These are phyloP conservation scores for Eunapius fragilis DNA, from an alignment of 37 sponge, comb jelly and placozoan species.

Conservation along the genomic window DNA sequence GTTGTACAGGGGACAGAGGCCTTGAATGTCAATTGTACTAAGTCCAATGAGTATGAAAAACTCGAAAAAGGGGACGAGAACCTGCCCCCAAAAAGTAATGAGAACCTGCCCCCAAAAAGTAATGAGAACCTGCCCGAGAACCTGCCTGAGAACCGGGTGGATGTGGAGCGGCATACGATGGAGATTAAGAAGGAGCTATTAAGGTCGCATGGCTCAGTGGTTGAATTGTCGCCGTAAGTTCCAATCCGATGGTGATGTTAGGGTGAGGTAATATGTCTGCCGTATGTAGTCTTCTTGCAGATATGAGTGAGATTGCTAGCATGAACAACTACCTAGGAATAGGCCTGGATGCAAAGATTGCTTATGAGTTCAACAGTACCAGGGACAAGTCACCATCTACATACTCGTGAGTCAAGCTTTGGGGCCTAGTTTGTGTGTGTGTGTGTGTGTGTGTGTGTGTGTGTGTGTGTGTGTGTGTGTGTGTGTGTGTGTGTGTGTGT, in stretches of 20 bases:
- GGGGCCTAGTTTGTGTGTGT: neutral
- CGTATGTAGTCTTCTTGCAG: slow-evolving; percentile 25
- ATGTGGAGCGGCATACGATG: neutral
- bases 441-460: slow-evolving; percentile 2
- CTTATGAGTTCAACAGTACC: slow-evolving; percentile 79
- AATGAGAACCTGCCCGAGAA: neutral
- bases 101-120: neutral
- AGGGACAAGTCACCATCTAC: slow-evolving; percentile 85
- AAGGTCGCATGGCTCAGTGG: slow-evolving; percentile 19
- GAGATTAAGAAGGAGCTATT: neutral
- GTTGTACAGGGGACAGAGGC: neutral
- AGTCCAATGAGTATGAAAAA: neutral
- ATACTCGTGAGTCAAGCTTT: slow-evolving; percentile 58
- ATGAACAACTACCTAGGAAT: slow-evolving; percentile 98
- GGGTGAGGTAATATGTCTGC: neutral
- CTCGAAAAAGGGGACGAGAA: neutral
- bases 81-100: neutral
- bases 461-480: neutral
- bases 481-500: neutral
- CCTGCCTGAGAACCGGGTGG: no score
- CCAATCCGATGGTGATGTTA: neutral
- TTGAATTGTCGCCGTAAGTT: slow-evolving; percentile 43
- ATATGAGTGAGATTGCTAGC: slow-evolving; percentile 65
- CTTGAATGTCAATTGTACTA: neutral
- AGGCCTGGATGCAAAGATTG: slow-evolving; percentile 93